A percentile compares a stretch with the other conserved stretches of the same genome.
phyloP scores from a whole-genome alignment of 1,140 invertebrate species.

The Temnothorax nylanderi region DNA sequence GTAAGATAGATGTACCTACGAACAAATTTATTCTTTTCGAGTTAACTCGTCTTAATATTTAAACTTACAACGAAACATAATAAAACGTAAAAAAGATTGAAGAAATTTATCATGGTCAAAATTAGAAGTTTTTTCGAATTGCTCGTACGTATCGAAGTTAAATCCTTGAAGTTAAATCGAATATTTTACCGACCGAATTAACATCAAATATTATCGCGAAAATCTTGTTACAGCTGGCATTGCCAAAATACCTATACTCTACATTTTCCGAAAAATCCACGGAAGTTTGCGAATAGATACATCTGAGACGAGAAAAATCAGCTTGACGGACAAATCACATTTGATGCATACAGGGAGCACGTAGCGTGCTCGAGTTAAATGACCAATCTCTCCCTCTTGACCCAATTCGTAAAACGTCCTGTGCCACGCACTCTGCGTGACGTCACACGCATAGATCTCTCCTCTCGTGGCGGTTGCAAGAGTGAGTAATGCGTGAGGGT shows the following conservation, averaged over 20 bases:
- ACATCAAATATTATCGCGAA: neutral
- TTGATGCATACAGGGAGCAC: neutral
- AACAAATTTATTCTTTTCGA: neutral
- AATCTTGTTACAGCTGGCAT: neutral
- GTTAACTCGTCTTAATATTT: neutral
- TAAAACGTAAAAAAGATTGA: neutral
- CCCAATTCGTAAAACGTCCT: constrained; percentile 79
- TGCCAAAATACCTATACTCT: neutral
- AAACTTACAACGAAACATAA: neutral
- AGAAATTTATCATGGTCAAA: neutral
- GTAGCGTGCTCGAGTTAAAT: constrained; percentile 73
- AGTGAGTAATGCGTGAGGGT: constrained; percentile 71
- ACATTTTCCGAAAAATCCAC: neutral
- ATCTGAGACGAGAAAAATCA: constrained; percentile 5
- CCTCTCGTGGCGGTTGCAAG: constrained; percentile 41
- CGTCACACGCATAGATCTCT: constrained; percentile 65
- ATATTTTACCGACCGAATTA: neutral
- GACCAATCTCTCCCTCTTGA: constrained; percentile 80
- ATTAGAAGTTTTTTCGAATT: neutral
- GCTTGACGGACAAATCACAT: neutral
- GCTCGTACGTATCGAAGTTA: neutral
- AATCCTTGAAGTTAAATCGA: neutral
- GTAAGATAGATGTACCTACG: neutral
- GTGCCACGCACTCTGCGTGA: constrained; percentile 69
- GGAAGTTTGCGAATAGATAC: neutral